Evolutionary conservation across 2,888 invertebrate genomes (phyloP), one percentile per base, ranked within the genome.

Genomic region (Chymomyza fuscimana): DNA sequence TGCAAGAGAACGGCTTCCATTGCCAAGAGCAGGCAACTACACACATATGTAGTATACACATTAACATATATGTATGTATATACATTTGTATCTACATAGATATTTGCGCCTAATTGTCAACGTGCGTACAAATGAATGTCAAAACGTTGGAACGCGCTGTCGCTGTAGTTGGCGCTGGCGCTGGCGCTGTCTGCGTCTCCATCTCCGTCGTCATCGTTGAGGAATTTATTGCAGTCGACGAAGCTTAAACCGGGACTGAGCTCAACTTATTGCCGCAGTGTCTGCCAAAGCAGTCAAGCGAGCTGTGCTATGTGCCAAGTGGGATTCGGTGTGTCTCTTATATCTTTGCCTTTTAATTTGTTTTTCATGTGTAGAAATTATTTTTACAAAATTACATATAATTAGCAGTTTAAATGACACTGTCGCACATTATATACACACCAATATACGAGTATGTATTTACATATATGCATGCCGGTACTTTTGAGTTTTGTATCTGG

Each of bases 261-360:
- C 54, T 46, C 64, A 68, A 68, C 69, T 70, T 56, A 70, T 63
- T 68, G 77, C 72, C 77, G 63, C 59, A 59, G 70, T 86, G 84
- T 84, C 84, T 84, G 81, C 76, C 73, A 69, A 87, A 84, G 88
- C 63, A 54, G 84, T 87, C 84, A 81, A 87, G 80, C 84, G 62
- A 74, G 84, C 87, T 83, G 73, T 16, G 15, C 19, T 22, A 16
- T 9, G 36, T 40, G 40, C 40, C 19, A 19, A 19, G 19, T 54
- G 52, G 52, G 52, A 15, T 54, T 54, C 32, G 32, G 32, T 32
- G 7, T 32, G 32, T 32, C 32, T 32, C 32, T 54, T 54, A 54
- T 54, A 12, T 56, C 36, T 56, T 19, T 36, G 16, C 19, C 52
- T 65, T 73, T 82, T 78, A 82, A 87, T 83, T 77, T 80, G 76